phyloP scores from a whole-genome alignment of 2,888 invertebrate genomes.

The Caenorhabditis becei region DNA sequence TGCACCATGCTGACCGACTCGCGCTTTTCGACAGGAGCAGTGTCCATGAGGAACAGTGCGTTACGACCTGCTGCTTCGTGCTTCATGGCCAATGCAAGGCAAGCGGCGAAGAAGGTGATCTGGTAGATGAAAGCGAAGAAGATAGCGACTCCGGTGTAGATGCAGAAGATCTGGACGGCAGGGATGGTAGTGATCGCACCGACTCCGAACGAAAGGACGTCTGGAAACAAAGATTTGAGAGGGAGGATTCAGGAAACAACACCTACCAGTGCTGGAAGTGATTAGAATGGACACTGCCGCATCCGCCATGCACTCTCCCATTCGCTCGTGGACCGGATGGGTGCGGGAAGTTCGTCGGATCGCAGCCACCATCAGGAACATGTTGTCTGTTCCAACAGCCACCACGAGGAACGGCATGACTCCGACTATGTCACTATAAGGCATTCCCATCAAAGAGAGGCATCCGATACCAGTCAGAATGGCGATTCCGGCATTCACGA shows the following conservation, averaged over 20 bases:
- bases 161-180: constrained; percentile 94
- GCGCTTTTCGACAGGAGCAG: constrained; percentile 60
- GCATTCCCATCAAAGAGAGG: constrained; percentile 91
- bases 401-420: constrained; percentile 97
- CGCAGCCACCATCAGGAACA: constrained; percentile 95
- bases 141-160: constrained; percentile 86
- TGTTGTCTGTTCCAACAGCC: constrained; percentile 96
- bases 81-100: constrained; percentile 75
- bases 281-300: constrained; percentile 96
- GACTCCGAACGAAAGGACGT: constrained; percentile 81
- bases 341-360: constrained; percentile 89
- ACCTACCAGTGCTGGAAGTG: constrained; percentile 83
- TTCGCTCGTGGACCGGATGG: constrained; percentile 83
- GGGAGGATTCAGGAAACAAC: background rate
- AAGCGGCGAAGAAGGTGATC: constrained; percentile 81
- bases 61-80: constrained; percentile 77
- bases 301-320: constrained; percentile 89
- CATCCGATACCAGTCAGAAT: constrained; percentile 92
- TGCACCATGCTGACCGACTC: constrained; percentile 44
- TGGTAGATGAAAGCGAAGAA: constrained; percentile 80
- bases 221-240: constrained; percentile 26
- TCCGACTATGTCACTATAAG: constrained; percentile 94
- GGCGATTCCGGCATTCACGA: constrained; percentile 93
- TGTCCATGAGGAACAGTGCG: constrained; percentile 66
- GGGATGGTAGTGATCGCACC: constrained; percentile 92